Evolutionary conservation across 2,888 invertebrate genomes (phyloP), one percentile per base, ranked within the genome.

Genomic region (Himalopsyche tibetana): DNA sequence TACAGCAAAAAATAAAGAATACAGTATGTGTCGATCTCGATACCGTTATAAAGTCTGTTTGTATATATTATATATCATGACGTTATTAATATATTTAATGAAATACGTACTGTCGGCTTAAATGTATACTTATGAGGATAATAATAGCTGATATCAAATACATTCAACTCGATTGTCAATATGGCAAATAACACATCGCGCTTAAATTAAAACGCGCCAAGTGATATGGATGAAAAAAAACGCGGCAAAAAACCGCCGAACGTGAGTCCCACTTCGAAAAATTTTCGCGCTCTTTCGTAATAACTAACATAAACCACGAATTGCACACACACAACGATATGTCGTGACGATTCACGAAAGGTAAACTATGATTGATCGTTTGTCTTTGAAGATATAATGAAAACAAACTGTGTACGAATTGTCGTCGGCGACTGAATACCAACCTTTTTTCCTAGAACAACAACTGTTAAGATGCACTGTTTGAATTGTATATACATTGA

Each of bases 261-360:
- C 74, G 74, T 74, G 74, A 74, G 74, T 74, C 74, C 74, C 74
- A 74, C 38, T 74, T 74, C 74, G 74, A 74, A 38, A 74, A 74
- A 36, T 12, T 74, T 74, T 74, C 74, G 74, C 74, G 74, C 74
- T 74, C 74, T 74, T 74, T 74, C 74, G 74, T 74, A 74, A 51
- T 51, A 51, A 51, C 51, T 51, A 51, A 74, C 36, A 36, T 74
- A 74, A 74, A 74, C 74, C 74, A 74, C 74, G 74, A 74, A 74
- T 74, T 74, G 36, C 74, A 74, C 74, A 36, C 74, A 74, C 36
- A 74, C 74, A 74, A 12, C 38, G 74, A 74, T 11, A 74, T 74
- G 36, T 36, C 36, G 36, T 36, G 74, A 36, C 36, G 38, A 74
- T 36, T 15, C 15, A 38, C 74, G 36, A 28, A 36, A 36, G 74